Base-by-base conservation (phyloP, 2,888 invertebrate genomes). In the Agonopterix heracliana region DNA sequence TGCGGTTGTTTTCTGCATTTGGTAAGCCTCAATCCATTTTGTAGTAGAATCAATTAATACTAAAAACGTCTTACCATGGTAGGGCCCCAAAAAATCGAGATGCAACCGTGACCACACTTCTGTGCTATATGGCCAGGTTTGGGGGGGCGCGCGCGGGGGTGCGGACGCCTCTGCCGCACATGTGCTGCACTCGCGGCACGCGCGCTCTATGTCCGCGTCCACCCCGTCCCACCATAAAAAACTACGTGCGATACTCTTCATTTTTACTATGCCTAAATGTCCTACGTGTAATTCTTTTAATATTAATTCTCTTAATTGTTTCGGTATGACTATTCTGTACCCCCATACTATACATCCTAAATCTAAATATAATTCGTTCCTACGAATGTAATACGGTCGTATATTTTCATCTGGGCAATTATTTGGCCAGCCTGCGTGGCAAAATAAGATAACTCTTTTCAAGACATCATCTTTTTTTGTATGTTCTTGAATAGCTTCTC, bases 221-320 rank as follows among this genome's bases (percentile, higher is more conserved):
- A 60, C 53, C 1, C 50, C 48, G 0, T 59, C 54, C 58, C 61
- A 59, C 60, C 59, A 60, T 10, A 60, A 53, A 11, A 52, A 52
- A 40, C 57, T 56, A 0, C 60, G 40, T 1, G 60, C 59, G 5
- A 57, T 9, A 1, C n/a, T 12, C 45, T 63, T 65, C 14, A 14
- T 14, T 2, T 14, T 14, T 14, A 14, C 14, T 14, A 14, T 14
- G 2, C 14, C 14, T 14, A 14, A 14, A 14, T 14, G 14, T 14
- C 14, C 14, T 14, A 14, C 14, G 14, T 14, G 14, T 36, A 58
- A 10, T 41, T 55, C 41, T n/a, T 49, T 49, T 1, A 60, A 49
- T 1, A 64, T 26, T 2, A 8, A 34, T 34, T 44, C 34, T 17
- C 47, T 36, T 7, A 55, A 52, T 0, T 3, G 7, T 2, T 0